phyloP scores from a whole-genome alignment of 2,797 vertebrate species.

The Atherinosoma microstoma region DNA sequence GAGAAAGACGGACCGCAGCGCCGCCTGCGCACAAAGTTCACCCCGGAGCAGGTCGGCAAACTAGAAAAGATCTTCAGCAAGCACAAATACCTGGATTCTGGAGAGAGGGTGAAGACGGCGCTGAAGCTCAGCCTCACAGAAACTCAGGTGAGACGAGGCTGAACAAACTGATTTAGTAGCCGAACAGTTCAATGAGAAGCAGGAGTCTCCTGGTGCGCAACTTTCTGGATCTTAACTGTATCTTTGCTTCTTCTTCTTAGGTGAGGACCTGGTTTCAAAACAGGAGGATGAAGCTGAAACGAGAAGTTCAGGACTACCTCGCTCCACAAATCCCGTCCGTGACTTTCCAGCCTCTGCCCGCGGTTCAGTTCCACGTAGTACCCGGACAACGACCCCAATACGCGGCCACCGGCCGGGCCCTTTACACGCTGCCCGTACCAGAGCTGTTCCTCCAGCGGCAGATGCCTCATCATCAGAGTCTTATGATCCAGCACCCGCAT shows the following conservation, averaged over 20 bases:
- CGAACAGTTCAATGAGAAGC: not conserved
- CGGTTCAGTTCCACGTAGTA: constrained; percentile 66
- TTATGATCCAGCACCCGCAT: constrained; percentile 53
- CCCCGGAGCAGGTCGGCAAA: constrained; percentile 85
- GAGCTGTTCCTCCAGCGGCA: constrained; percentile 54
- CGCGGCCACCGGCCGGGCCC: constrained; percentile 7
- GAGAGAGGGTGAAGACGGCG: constrained; percentile 85
- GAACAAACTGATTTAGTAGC: not conserved
- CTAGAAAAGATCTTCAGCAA: constrained; percentile 89
- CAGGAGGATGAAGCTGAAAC: constrained; percentile 90
- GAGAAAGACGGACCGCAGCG: constrained; percentile 72
- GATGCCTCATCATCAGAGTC: constrained; percentile 37
- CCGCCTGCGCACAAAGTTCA: constrained; percentile 87
- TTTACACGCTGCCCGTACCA: constrained; percentile 46
- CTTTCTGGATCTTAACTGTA: not conserved
- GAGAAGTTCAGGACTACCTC: constrained; percentile 85
- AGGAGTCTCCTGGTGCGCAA: fast-evolving
- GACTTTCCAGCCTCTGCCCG: constrained; percentile 56
- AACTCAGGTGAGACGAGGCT: constrained; percentile 81
- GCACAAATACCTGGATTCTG: constrained; percentile 86
- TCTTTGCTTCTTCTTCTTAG: constrained; percentile 60
- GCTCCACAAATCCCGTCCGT: constrained; percentile 56
- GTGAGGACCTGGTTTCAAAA: constrained; percentile 95
- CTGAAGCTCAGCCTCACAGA: constrained; percentile 86
- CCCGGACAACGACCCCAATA: constrained; percentile 58